These are phyloP conservation scores for Sclerurus mexicanus DNA, from an alignment of 2,113 vertebrate genomes.

Conservation along the genomic window DNA sequence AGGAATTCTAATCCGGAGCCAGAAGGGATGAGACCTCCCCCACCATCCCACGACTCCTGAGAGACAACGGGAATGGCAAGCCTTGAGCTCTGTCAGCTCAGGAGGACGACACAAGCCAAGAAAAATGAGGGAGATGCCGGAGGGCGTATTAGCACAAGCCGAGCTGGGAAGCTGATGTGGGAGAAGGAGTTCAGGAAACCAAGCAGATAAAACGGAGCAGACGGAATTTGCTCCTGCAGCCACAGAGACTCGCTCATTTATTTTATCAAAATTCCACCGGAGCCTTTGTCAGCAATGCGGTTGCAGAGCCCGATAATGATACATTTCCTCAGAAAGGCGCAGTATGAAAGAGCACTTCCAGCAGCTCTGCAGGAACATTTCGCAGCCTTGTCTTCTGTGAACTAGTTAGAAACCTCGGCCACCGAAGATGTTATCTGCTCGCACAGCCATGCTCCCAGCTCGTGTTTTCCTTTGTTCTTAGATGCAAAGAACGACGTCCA, in stretches of 20 bases:
- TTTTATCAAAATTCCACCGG: background rate
- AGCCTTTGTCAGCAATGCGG: background rate
- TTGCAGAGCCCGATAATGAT: background rate
- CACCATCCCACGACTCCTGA: background rate
- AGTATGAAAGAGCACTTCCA: background rate
- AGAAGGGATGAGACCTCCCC: background rate
- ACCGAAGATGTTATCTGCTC: background rate
- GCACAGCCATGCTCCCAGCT: background rate
- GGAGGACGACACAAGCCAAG: background rate
- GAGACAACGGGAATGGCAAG: background rate
- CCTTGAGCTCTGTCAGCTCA: background rate
- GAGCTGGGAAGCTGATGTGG: rapidly evolving
- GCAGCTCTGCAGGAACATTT: background rate
- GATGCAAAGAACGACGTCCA: background rate
- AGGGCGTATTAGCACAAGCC: background rate
- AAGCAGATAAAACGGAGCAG: background rate
- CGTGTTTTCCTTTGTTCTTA: background rate
- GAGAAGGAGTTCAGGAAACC: background rate
- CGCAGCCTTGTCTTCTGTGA: background rate
- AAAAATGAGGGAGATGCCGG: background rate
- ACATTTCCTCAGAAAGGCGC: background rate
- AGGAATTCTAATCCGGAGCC: background rate
- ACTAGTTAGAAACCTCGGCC: background rate
- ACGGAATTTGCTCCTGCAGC: background rate
- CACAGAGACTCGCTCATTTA: background rate